These are phyloP conservation scores for Zingel zingel DNA, from an alignment of 2,113 vertebrate species.

Conservation along the genomic window DNA sequence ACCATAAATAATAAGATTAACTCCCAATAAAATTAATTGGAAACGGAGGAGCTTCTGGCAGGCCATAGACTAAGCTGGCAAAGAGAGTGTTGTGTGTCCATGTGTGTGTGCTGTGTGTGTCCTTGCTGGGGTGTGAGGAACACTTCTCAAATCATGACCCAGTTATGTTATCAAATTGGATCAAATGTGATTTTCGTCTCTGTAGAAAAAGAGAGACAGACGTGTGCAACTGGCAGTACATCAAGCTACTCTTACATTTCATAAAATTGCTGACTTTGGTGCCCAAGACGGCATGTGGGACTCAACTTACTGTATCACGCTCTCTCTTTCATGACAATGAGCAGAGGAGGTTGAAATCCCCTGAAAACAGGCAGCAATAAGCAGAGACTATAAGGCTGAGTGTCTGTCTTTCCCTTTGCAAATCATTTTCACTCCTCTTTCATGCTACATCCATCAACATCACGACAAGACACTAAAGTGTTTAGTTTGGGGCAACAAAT, in stretches of 20 bases:
- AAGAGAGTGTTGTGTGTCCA: conserved; percentile 32
- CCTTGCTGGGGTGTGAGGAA: conserved; percentile 67
- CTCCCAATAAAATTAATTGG: conserved; percentile 72
- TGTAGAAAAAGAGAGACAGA: conserved; percentile 49
- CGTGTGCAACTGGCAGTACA: conserved; percentile 64
- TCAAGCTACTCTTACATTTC: conserved; percentile 52
- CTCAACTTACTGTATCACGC: conserved; percentile 11
- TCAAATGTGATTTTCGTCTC: conserved; percentile 72
- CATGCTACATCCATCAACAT: conserved; percentile 43
- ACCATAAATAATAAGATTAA: conserved; percentile 76
- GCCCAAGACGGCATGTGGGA: conserved; percentile 23
- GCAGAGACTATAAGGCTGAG: neutral
- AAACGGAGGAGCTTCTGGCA: conserved; percentile 64
- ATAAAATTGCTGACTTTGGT: conserved; percentile 65
- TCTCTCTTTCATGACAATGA: conserved; percentile 9
- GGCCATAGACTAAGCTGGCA: conserved; percentile 59
- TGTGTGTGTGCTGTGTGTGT: conserved; percentile 23
- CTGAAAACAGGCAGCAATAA: neutral
- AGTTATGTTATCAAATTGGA: conserved; percentile 78
- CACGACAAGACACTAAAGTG: conserved; percentile 1
- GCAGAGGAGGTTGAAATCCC: conserved; percentile 36
- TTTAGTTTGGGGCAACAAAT: conserved; percentile 37
- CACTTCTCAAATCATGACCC: conserved; percentile 78
- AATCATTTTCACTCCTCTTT: conserved; percentile 32
- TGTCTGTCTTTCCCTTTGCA: neutral